Conservation (phyloP, 1,140 invertebrate species). For the Schmidtea mediterranea region DNA sequence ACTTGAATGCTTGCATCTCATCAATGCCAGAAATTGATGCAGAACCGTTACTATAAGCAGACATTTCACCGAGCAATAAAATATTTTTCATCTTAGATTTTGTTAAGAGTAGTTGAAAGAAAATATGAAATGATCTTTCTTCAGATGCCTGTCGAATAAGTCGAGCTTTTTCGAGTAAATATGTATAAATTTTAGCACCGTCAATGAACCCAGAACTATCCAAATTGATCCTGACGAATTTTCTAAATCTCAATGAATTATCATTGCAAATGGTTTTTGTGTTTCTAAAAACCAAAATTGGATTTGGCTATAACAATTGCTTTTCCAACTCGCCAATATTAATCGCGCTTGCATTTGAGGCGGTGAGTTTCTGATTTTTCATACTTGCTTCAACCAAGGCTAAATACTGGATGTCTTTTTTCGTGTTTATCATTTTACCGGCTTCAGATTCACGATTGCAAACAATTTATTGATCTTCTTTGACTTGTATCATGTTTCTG, state of each 20-base stretch:
- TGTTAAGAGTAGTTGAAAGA: constrained; percentile 90
- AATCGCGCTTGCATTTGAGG: no score
- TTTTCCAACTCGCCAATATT: no score
- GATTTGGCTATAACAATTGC: not conserved
- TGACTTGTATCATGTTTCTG: constrained; percentile 87
- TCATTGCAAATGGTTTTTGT: no score
- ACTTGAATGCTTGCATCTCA: no score
- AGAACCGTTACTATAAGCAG: no score
- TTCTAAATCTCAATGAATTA: no score
- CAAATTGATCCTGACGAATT: no score
- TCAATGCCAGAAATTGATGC: no score
- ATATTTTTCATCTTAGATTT: no score
- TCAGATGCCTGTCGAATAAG: constrained; percentile 85
- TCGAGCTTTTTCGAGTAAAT: constrained; percentile 88
- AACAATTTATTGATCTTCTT: constrained; percentile 93
- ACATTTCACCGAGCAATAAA: no score
- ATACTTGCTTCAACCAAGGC: constrained; percentile 76
- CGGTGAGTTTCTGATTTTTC: no score
- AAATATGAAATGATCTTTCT: no score
- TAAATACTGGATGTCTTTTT: constrained; percentile 98
- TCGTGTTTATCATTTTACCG: constrained; percentile 98
- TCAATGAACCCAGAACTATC: constrained; percentile 93
- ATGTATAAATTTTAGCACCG: constrained; percentile 98
- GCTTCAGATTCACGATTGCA: constrained; percentile 98
- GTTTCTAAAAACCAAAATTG: constrained; percentile 5